phyloP scores from a whole-genome alignment of 2,797 vertebrate genomes.

The Gadopsis bispinosus region DNA sequence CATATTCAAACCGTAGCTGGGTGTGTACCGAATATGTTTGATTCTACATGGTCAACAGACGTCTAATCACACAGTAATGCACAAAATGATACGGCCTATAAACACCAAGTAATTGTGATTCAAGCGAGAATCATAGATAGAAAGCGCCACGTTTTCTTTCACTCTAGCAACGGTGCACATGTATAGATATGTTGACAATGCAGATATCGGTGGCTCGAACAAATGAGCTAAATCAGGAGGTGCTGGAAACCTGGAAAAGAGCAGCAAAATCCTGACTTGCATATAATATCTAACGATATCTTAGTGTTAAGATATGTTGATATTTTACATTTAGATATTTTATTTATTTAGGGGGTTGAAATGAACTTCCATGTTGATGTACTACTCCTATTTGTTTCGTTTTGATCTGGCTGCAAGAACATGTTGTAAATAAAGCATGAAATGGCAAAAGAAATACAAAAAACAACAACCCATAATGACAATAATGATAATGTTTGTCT shows the following conservation, averaged over 20 bases:
- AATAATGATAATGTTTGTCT: neutral
- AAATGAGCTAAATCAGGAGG: conserved; percentile 7
- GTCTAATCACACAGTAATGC: neutral
- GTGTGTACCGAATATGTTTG: neutral
- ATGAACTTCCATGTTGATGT: neutral
- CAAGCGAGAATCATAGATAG: neutral
- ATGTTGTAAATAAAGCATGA: too few relatives aligned
- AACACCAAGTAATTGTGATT: neutral
- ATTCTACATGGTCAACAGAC: neutral
- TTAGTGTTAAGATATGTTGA: neutral
- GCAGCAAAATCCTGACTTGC: neutral
- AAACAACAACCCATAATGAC: neutral
- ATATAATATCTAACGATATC: neutral
- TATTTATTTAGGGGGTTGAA: neutral
- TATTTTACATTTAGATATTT: neutral
- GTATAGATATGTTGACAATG: neutral
- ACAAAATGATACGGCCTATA: neutral
- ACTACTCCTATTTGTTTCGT: neutral
- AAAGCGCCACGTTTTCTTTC: neutral
- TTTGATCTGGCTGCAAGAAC: neutral
- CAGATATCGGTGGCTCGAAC: neutral
- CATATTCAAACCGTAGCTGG: neutral
- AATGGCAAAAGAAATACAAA: neutral
- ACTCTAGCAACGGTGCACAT: neutral
- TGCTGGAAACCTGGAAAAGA: neutral